Evolutionary conservation across 2,888 invertebrate genomes (phyloP).

Genomic region (Lithophane semibrunnea): DNA sequence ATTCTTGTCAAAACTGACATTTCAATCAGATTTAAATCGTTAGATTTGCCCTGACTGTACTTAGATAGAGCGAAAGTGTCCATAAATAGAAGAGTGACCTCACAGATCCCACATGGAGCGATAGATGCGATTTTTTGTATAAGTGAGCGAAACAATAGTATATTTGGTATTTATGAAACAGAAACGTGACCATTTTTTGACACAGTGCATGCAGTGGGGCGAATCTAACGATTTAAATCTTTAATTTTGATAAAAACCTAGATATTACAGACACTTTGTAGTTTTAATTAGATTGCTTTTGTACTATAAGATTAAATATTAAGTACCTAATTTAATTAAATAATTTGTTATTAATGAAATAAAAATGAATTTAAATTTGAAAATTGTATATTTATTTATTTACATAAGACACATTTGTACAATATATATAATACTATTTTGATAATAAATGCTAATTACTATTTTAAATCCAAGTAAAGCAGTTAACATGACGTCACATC

Average conservation of each 20-base stretch:
- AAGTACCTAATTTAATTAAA: conserved; percentile 46
- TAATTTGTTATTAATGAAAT: conserved; percentile 43
- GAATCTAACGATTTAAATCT: background rate
- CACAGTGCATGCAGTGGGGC: too few species aligned
- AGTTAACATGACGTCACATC: background rate
- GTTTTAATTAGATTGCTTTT: conserved; percentile 35
- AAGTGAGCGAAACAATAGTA: background rate
- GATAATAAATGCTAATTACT: conserved; percentile 51
- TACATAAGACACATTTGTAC: conserved; percentile 62
- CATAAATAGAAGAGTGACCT: background rate
- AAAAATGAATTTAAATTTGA: conserved; percentile 43
- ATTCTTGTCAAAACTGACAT: background rate
- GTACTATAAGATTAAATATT: conserved; percentile 31
- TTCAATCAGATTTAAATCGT: background rate
- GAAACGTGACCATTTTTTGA: background rate
- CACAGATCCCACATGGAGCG: background rate
- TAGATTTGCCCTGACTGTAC: background rate
- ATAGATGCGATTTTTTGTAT: background rate
- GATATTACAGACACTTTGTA: background rate
- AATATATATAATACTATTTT: conserved; percentile 63
- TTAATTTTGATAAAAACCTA: background rate
- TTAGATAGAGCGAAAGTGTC: background rate
- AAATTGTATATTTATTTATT: conserved; percentile 60
- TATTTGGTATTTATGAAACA: background rate
- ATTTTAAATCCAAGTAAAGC: background rate